Base-by-base conservation (phyloP, 2,113 vertebrate genomes). In the Tursiops truncatus region DNA sequence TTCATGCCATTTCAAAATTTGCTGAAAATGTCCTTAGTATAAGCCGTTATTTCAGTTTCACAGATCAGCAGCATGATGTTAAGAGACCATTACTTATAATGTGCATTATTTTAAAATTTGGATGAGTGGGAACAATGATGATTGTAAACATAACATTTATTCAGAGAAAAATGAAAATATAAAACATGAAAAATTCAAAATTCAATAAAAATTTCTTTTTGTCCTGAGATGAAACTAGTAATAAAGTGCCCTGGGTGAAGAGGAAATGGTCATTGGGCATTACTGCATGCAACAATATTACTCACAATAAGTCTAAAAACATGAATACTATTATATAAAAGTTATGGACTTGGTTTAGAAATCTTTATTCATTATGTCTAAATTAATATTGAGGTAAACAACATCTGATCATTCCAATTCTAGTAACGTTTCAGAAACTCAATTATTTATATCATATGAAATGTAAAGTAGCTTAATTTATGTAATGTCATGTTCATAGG, bases 21-120 rank as follows among this genome's bases (percentile, higher is more conserved):
- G 63, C 63, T 93, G 41, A 95, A 96, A 91, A 90, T 93, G 87
- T 97, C 47, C 79, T 79, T 86, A 97, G 96, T 94, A 96, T 65
- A 96, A 97, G 47, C 68, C 98, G 96, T 84, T 98, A 95, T 82
- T 97, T 95, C 60, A 93, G 53, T 96, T 97, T 97, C 85, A 96
- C 31, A 94, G 38, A 77, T 92, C 91, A 81, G 81, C 95, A 94
- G 38, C 33, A 95, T 73, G 47, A 70, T 76, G n/a, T 73, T 76
- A 90, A 96, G 36, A 93, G 62, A 89, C 21, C 95, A 58, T 18
- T 89, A 15, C 77, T 92, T 93, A 5, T 92, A 94, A 77, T 74
- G n/a, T 38, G 15, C 36, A 81, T 79, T 89, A 67, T 92, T 88
- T 92, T 47, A 18, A 92, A 68, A 60, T n/a, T 83, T 38, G 47